Percentiles rank a stretch among this genome's conserved stretches.
Evolutionary conservation across 92 coral and sea anemone genomes (phyloP).

Genomic region (Montipora capitata): DNA sequence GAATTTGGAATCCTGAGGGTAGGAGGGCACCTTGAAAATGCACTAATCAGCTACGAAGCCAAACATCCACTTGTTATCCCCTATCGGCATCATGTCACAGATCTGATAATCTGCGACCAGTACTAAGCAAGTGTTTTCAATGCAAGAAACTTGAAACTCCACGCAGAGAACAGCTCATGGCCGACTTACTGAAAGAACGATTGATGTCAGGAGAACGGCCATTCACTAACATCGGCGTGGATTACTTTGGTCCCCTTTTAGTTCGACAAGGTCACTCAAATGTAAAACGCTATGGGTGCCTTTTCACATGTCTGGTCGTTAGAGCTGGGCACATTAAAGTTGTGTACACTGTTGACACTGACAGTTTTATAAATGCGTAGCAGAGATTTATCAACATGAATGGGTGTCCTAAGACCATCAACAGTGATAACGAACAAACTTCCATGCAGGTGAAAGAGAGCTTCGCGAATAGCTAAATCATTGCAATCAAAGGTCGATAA

Average conservation of each 20-base stretch:
- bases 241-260: slow-evolving; percentile 44
- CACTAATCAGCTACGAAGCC: not conserved
- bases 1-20: slow-evolving; percentile 39
- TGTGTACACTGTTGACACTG: not conserved
- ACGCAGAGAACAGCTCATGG: slow-evolving; percentile 35
- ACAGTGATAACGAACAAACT: slow-evolving; percentile 57
- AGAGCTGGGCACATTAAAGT: slow-evolving; percentile 10
- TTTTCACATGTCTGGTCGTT: slow-evolving; percentile 28
- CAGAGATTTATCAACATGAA: slow-evolving; percentile 17
- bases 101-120: slow-evolving; percentile 30
- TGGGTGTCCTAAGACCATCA: slow-evolving; percentile 10
- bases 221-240: slow-evolving; percentile 11
- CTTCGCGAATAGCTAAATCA: not conserved
- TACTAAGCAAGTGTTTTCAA: slow-evolving; percentile 17
- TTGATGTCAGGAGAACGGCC: slow-evolving; percentile 41
- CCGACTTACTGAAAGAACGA: slow-evolving; percentile 35
- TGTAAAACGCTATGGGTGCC: slow-evolving; percentile 41
- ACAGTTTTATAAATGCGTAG: slow-evolving; percentile 31
- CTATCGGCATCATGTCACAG: slow-evolving; percentile 21
- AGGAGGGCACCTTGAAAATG: slow-evolving; percentile 45
- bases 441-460: slow-evolving; percentile 41
- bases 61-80: slow-evolving; percentile 42
- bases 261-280: slow-evolving; percentile 30
- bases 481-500: slow-evolving; percentile 15
- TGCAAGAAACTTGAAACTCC: slow-evolving; percentile 26